Percentiles rank a stretch among this genome's conserved stretches.
Conservation (phyloP, 2,797 vertebrate genomes). For the Poliocrania exsul region DNA sequence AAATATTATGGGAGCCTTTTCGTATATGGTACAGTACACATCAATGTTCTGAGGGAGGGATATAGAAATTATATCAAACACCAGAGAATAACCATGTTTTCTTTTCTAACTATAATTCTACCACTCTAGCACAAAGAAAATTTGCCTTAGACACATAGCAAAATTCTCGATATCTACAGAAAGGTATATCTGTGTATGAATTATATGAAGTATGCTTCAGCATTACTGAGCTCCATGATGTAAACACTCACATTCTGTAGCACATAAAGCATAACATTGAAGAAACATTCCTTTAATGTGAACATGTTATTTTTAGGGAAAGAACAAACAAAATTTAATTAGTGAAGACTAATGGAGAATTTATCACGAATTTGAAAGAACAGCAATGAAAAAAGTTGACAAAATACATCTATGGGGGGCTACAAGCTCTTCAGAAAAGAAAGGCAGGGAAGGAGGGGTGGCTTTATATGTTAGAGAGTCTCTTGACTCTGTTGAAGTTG, state of each 20-base stretch:
- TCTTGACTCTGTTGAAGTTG: no score
- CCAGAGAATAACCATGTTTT: neutral
- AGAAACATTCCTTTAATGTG: neutral
- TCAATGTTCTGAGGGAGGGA: neutral
- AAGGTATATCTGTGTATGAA: neutral
- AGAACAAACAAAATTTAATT: neutral
- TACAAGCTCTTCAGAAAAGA: no score
- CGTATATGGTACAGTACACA: neutral
- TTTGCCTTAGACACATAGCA: neutral
- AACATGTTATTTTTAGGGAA: neutral
- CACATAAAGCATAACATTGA: neutral
- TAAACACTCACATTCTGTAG: neutral
- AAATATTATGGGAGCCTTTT: neutral
- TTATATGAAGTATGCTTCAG: neutral
- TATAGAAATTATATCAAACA: neutral
- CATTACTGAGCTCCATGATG: neutral
- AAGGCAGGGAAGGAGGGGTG: no score
- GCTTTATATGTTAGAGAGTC: no score
- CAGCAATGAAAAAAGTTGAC: neutral
- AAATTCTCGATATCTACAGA: neutral
- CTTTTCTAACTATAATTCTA: neutral
- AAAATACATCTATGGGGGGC: neutral
- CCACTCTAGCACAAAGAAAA: accelerated
- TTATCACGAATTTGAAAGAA: neutral
- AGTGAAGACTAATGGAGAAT: neutral